Percentiles rank a stretch among this genome's conserved stretches.
These are phyloP conservation scores for Macaca mulatta DNA, from an alignment of 2,113 vertebrate species.

Conservation along the genomic window DNA sequence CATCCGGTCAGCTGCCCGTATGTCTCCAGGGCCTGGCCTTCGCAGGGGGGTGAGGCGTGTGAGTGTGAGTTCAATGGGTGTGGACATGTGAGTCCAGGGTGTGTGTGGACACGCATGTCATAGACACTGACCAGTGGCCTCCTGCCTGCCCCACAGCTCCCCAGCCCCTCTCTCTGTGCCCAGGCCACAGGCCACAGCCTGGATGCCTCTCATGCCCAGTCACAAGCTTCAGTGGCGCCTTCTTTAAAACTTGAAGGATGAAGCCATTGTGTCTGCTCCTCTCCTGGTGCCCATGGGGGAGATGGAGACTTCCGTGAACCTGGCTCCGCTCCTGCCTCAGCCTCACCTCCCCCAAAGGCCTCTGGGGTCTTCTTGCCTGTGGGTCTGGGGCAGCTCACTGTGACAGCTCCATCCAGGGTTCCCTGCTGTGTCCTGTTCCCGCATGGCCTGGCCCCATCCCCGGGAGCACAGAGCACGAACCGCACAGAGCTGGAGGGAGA, in stretches of 20 bases:
- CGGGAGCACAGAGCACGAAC: fast-evolving
- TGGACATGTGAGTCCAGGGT: neutral
- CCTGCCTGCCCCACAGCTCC: fast-evolving
- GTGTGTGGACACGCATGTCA: fast-evolving
- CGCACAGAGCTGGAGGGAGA: no score
- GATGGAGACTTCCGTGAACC: fast-evolving
- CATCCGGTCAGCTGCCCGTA: fast-evolving
- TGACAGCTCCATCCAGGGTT: neutral
- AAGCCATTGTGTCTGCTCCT: neutral
- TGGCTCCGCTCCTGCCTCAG: neutral
- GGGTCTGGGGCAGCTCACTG: neutral
- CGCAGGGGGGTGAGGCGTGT: neutral
- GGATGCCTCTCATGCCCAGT: fast-evolving
- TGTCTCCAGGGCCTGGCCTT: no score
- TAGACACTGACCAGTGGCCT: neutral
- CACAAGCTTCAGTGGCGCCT: fast-evolving
- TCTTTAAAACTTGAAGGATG: neutral
- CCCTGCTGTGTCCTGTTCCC: neutral
- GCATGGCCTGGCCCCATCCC: fast-evolving
- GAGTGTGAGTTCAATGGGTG: neutral
- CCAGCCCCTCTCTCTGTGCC: neutral
- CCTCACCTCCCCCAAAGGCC: neutral
- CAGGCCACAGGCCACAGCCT: neutral
- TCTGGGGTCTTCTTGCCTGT: neutral
- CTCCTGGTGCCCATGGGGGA: neutral